Base-by-base conservation (phyloP, 2,888 invertebrate genomes). In the Sepioteuthis lessoniana region DNA sequence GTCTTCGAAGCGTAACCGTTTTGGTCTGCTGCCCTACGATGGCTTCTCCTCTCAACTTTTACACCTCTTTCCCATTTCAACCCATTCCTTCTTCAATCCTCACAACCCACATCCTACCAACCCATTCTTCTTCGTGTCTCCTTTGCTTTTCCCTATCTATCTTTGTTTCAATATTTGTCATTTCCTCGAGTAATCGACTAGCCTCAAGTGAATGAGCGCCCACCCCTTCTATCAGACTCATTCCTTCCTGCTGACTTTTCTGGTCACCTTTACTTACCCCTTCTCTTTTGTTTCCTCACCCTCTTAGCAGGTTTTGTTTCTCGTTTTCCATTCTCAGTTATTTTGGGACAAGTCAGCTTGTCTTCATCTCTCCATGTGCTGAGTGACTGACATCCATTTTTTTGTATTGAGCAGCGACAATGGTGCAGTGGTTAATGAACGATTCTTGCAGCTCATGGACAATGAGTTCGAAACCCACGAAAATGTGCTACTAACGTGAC, bases 121-220 rank as follows among this genome's bases (percentile, higher is more conserved):
- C 76, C 10, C 76, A n/a, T 13, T 35, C 10, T 76, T n/a, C 76
- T 76, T 16, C n/a, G 16, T 25, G 4, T 76, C 19, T 19, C n/a
- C 13, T 19, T 76, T 35, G n/a, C 76, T 76, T 35, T 76, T 76
- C 76, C 10, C 76, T n/a, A 76, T 76, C 76, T 76, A 10, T 35
- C 76, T 76, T 35, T n/a, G 76, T 76, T 76, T 35, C 76, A 76
- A 76, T 76, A 76, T 76, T 76, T 76, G 76, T 76, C 76, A n/a
- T 76, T 76, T 76, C 76, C 76, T 35, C n/a, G n/a, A 76, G n/a
- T n/a, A 76, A 76, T 76, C n/a, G 76, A 35, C 76, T 76, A 10
- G n/a, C 76, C 76, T 76, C 13, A 76, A 76, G 76, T 76, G 76
- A 35, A 76, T 76, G 76, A 13, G 16, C 10, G 4, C 76, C 19